Conservation (phyloP, 2,888 invertebrate species). For the Ctena decussata region DNA sequence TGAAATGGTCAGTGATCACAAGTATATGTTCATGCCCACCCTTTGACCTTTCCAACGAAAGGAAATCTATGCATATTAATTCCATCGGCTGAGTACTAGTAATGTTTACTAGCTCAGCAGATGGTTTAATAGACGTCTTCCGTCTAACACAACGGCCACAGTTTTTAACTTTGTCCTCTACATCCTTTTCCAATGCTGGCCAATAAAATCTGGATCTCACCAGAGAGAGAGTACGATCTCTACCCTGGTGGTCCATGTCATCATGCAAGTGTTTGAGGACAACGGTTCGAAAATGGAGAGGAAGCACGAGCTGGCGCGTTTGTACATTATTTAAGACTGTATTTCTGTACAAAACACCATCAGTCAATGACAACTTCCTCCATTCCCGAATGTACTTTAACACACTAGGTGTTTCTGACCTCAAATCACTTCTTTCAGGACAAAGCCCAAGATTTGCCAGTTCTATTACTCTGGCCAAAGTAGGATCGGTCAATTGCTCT, state of each 20-base stretch:
- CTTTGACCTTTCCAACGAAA: background rate
- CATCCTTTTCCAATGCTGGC: background rate
- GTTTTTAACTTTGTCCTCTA: background rate
- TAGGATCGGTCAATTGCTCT: too few relatives aligned
- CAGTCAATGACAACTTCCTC: too few relatives aligned
- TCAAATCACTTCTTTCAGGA: too few relatives aligned
- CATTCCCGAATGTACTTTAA: too few relatives aligned
- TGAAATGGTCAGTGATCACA: too few relatives aligned
- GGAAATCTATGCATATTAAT: background rate
- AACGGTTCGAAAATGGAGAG: background rate
- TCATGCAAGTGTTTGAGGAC: background rate
- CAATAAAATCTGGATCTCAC: background rate
- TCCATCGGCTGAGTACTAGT: background rate
- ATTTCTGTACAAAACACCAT: background rate
- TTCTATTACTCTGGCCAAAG: too few relatives aligned
- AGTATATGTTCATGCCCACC: background rate
- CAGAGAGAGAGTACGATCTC: background rate
- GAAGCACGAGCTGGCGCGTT: background rate
- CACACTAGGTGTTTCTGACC: too few relatives aligned
- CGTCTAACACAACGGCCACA: background rate
- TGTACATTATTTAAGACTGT: background rate
- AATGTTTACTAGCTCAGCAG: background rate
- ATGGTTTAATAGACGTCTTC: background rate
- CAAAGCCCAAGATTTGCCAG: too few relatives aligned
- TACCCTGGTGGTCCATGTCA: background rate